Base-by-base conservation (phyloP, 2,113 vertebrate species). In the Shinisaurus crocodilurus region DNA sequence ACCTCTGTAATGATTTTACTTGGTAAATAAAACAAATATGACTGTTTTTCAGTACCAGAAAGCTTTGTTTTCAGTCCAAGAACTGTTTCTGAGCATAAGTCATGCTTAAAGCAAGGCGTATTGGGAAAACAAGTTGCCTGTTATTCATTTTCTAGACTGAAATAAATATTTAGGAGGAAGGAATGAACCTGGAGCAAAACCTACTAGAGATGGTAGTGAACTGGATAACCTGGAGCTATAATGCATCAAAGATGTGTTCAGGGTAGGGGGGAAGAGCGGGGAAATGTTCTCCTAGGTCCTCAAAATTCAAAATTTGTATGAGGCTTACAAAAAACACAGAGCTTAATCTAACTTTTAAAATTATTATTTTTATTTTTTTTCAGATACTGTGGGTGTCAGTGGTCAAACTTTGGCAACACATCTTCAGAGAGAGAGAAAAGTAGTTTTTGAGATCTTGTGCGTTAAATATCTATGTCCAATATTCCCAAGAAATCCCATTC, bases 11-110 rank as follows among this genome's bases (percentile, higher is more conserved):
- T 34, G 82, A 34, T 37, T 20, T 76, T 10, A 1, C 37, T 83
- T 88, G 60, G 27, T 82, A 92, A 89, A 88, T 34, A 0, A 40
- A 57, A 70, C 13, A 88, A 85, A 88, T 72, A 16, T 37, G 48
- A 43, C 43, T 25, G 1, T 76, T 91, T 94, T 67, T 57, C 72
- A 67, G 2, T 2, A 18, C 0, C 3, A 8, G 29, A 86, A 32
- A 88, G 60, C 34, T 80, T 90, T 15, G 27, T 0, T 89, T 84
- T 23, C 57, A 20, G 1, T 80, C 27, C 20, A 57, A 25, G 8
- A 4, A 9, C 1, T 67, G 6, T 70, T 0, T 82, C 13, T 76
- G 16, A 32, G 16, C 27, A 23, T 0, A 34, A 70, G 8, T 1
- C 91, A 37, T 34, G 13, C 67, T 74, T 40, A 63, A 85, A 34